Evolutionary conservation across 1,140 invertebrate species (phyloP), one percentile per base, ranked within the genome.

Genomic region (Cylas formicarius): DNA sequence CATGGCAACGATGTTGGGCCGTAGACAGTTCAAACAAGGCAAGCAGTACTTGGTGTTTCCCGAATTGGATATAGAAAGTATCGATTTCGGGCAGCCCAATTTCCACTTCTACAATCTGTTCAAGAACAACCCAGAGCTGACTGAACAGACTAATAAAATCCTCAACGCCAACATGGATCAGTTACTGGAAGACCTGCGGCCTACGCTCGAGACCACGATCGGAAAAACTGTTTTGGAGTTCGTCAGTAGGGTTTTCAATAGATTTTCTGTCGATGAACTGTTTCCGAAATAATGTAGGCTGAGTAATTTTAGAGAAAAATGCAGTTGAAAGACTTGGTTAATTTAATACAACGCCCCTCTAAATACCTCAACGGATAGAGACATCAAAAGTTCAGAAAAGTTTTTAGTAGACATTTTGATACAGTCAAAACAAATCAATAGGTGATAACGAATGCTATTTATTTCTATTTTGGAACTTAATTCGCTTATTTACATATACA

Each of bases 131-230:
- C 46, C 46, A 2, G 46, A 48, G 20, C 34, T 48, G 6, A 67
- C 49, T 67, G 55, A 51, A n/a, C 54, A 56, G 44, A 56, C 54
- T 8, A 56, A 56, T 18, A 45, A 48, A 37, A 51, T 56, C 24
- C 26, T 56, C n/a, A 56, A 56, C 28, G 37, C 39, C 7, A 56
- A 56, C 22, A 44, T 56, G 35, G 24, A 43, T 8, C 48, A 48
- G 28, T 31, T 56, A 1, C 17, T 53, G 3, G 40, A 51, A 3
- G 54, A 56, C 33, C 35, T 56, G 16, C 31, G 43, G 5, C 54
- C 54, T 14, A 46, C 46, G 7, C 18, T 56, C 13, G 42, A 51
- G 13, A 20, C 43, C 11, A 49, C 48, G n/a, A 46, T 56, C 16
- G 33, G 44, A 16, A 43, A 53, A 43, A 51, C 52, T 18, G 44